Percentiles rank a stretch among this genome's conserved stretches.
Conservation (phyloP, 1,140 invertebrate genomes). For the Paracyclopina nana region DNA sequence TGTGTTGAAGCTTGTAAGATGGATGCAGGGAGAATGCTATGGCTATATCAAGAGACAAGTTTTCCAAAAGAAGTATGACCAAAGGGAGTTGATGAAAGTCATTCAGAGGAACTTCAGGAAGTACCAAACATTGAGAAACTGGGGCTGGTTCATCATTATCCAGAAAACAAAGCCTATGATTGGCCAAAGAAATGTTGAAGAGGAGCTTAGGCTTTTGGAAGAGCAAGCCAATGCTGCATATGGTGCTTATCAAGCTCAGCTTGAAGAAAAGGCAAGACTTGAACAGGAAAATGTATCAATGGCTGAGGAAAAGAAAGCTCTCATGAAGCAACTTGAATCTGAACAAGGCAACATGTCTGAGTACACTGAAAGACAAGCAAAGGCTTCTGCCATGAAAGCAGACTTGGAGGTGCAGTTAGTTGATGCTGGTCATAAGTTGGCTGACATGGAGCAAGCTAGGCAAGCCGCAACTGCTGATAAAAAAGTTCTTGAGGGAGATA, state of each 20-base stretch:
- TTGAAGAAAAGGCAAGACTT: slow-evolving; percentile 86
- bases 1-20: slow-evolving; percentile 89
- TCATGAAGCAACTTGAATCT: slow-evolving; percentile 65
- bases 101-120: slow-evolving; percentile 97
- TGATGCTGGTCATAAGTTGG: slow-evolving; percentile 36
- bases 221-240: slow-evolving; percentile 86
- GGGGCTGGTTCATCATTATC: slow-evolving; percentile 99
- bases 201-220: slow-evolving; percentile 92
- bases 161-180: slow-evolving; percentile 96
- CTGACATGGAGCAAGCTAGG: neutral
- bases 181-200: slow-evolving; percentile 92
- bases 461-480: slow-evolving; percentile 19
- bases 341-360: slow-evolving; percentile 73
- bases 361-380: slow-evolving; percentile 72
- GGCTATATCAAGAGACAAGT: slow-evolving; percentile 59
- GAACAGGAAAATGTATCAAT: slow-evolving; percentile 62
- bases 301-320: slow-evolving; percentile 72
- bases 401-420: slow-evolving; percentile 85
- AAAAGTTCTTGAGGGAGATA: slow-evolving; percentile 22
- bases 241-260: slow-evolving; percentile 78
- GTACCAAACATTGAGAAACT: slow-evolving; percentile 92
- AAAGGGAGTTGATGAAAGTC: slow-evolving; percentile 57
- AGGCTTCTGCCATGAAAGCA: slow-evolving; percentile 82
- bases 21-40: slow-evolving; percentile 90
- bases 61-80: slow-evolving; percentile 65